phyloP scores from a whole-genome alignment of 2,888 invertebrate species.

The Lasioglossum malachurum region DNA sequence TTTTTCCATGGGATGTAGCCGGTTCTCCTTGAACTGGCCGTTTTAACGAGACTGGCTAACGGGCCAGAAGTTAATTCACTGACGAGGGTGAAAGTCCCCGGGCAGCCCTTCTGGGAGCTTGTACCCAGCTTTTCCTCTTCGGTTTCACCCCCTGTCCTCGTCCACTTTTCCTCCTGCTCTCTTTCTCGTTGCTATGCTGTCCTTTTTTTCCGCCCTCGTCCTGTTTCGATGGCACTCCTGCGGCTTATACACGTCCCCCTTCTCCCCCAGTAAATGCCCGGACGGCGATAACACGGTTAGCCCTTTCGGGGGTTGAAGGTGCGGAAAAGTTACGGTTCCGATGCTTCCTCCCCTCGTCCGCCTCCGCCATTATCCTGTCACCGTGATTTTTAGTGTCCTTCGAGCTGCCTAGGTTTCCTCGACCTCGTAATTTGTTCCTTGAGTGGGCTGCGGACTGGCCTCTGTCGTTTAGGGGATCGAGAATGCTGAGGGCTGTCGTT shows the following conservation, averaged over 20 bases:
- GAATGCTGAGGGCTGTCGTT: neutral
- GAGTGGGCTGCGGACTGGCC: neutral
- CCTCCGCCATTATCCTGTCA: neutral
- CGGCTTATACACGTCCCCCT: constrained; percentile 8
- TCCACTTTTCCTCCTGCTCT: neutral
- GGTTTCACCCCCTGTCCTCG: constrained; percentile 2
- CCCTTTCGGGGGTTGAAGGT: constrained; percentile 6
- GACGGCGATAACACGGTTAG: constrained; percentile 8
- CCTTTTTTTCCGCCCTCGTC: neutral
- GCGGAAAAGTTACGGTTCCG: neutral
- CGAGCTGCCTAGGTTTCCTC: neutral
- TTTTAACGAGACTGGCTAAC: constrained; percentile 48
- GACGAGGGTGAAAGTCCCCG: constrained; percentile 24
- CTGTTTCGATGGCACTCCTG: constrained; percentile 24
- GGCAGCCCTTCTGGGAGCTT: neutral
- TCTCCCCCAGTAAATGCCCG: neutral
- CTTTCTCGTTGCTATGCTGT: neutral
- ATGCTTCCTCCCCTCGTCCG: neutral
- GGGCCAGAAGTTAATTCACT: constrained; percentile 49
- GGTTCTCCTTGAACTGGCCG: constrained; percentile 18
- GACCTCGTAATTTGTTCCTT: neutral
- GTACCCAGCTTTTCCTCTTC: neutral
- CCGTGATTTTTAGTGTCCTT: constrained; percentile 6
- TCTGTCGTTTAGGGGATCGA: neutral
- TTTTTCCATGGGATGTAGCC: constrained; percentile 22